phyloP scores from a whole-genome alignment of 1,140 invertebrate genomes.

The Neodiprion fabricii region DNA sequence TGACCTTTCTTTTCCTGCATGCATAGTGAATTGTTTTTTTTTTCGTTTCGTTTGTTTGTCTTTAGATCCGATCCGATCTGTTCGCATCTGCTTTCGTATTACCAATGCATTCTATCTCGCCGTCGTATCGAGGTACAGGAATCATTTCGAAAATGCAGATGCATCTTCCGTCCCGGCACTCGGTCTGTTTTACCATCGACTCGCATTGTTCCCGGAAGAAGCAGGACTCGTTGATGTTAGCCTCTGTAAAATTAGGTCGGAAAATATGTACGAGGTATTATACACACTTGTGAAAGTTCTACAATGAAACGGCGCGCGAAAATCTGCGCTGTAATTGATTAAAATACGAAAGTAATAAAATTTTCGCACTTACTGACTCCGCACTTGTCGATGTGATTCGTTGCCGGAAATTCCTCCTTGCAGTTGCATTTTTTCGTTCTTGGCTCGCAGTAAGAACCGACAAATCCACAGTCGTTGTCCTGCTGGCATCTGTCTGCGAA shows the following conservation, averaged over 20 bases:
- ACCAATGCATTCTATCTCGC: constrained; percentile 75
- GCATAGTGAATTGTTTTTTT: too few relatives aligned
- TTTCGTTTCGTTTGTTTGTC: too few relatives aligned
- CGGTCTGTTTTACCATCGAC: constrained; percentile 69
- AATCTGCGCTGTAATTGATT: not conserved
- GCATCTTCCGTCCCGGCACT: constrained; percentile 78
- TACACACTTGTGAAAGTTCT: not conserved
- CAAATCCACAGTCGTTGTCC: constrained; percentile 75
- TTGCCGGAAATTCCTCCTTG: constrained; percentile 71
- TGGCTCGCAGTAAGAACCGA: constrained; percentile 74
- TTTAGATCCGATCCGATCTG: too few relatives aligned
- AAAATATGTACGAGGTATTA: not conserved
- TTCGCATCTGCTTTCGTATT: constrained; percentile 37
- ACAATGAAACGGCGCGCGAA: not conserved
- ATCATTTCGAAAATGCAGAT: constrained; percentile 79
- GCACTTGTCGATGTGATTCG: constrained; percentile 85
- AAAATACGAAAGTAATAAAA: constrained; percentile 8
- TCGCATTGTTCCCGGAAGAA: constrained; percentile 85
- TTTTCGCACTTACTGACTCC: constrained; percentile 71
- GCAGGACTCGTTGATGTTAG: constrained; percentile 79
- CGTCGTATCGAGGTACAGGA: constrained; percentile 70
- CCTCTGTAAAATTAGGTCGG: constrained; percentile 66
- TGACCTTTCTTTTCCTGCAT: too few relatives aligned
- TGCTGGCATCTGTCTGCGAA: constrained; percentile 76
- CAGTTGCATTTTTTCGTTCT: constrained; percentile 74